Percentiles rank a stretch among this genome's conserved stretches.
phyloP scores from a whole-genome alignment of 2,113 vertebrate species.

The Axis porcinus region DNA sequence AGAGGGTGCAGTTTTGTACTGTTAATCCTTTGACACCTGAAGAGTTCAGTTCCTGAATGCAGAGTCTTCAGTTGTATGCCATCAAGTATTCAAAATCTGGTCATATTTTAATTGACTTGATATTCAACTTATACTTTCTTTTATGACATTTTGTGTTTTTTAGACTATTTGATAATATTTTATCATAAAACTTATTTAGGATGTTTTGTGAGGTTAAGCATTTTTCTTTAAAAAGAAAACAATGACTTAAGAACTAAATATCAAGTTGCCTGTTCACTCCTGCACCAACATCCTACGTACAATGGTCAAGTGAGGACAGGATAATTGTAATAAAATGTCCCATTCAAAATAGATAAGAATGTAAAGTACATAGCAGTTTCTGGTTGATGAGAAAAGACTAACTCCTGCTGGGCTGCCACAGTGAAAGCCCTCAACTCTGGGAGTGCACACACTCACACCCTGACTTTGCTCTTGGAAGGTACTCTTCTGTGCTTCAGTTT shows the following conservation, averaged over 20 bases:
- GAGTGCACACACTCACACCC: neutral
- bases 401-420: neutral
- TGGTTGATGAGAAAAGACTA: neutral
- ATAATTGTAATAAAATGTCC: neutral
- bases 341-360: neutral
- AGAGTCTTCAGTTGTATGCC: neutral
- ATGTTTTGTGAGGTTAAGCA: neutral
- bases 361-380: neutral
- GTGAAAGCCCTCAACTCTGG: neutral
- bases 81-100: neutral
- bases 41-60: neutral
- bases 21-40: neutral
- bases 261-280: neutral
- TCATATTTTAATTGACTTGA: neutral
- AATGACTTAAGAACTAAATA: neutral
- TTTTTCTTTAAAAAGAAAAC: neutral
- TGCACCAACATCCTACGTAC: neutral
- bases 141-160: neutral
- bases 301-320: neutral
- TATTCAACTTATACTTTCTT: neutral
- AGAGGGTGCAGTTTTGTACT: neutral
- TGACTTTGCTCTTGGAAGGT: neutral
- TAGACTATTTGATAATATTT: neutral
- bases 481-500: neutral
- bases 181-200: neutral